phyloP scores from a whole-genome alignment of 2,888 invertebrate species.

The Hesperia comma region DNA sequence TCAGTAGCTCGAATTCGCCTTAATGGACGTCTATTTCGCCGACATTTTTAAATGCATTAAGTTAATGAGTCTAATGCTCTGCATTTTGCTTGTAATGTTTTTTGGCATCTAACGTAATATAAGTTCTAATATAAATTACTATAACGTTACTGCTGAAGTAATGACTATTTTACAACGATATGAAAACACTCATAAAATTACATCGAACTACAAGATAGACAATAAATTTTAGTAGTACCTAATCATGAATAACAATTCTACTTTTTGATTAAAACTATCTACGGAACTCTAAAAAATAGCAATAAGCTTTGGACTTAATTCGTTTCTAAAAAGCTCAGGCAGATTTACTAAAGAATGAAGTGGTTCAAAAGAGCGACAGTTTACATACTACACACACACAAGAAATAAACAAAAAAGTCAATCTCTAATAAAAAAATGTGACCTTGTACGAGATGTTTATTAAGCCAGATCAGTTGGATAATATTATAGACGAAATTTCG shows the following conservation, averaged over 20 bases:
- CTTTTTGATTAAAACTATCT: neutral
- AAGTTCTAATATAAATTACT: too few species aligned
- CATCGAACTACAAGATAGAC: neutral
- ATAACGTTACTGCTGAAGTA: neutral
- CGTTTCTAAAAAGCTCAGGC: neutral
- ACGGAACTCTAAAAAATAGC: neutral
- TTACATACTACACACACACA: neutral
- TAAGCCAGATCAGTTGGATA: conserved; percentile 29
- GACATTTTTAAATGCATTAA: conserved; percentile 29
- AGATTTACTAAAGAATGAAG: neutral
- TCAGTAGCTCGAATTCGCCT: conserved; percentile 25
- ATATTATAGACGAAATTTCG: conserved; percentile 49
- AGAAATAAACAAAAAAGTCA: conserved; percentile 11
- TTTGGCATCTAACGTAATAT: neutral
- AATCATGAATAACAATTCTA: too few species aligned
- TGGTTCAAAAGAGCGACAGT: neutral
- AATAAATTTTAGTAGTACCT: too few species aligned
- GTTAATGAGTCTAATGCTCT: conserved; percentile 6
- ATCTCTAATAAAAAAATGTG: conserved; percentile 18
- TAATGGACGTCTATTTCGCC: conserved; percentile 21
- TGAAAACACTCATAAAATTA: neutral
- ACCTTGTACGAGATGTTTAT: conserved; percentile 29
- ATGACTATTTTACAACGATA: neutral
- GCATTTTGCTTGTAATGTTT: neutral
- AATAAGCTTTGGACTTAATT: neutral